These are phyloP conservation scores for Sminthurides aquaticus DNA, from an alignment of 2,888 invertebrate genomes.

Conservation along the genomic window DNA sequence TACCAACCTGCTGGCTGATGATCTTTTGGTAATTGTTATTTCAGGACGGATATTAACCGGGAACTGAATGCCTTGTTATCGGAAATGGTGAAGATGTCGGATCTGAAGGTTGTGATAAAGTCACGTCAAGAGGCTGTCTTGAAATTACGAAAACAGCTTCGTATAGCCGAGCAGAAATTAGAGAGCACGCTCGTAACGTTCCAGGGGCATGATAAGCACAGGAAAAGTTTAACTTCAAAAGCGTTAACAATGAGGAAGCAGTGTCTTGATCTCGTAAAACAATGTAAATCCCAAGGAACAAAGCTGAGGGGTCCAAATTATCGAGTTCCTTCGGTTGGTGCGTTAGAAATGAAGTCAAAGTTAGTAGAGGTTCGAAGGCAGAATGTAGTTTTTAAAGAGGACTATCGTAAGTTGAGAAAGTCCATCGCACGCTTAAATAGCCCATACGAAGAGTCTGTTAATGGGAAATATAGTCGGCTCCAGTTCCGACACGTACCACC, in stretches of 20 bases:
- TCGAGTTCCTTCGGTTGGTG: constrained; percentile 12
- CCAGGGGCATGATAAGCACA: constrained; percentile 3
- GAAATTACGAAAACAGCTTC: constrained; percentile 8
- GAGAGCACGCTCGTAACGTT: not conserved
- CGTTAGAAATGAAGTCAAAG: constrained; percentile 17
- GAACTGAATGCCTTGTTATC: constrained; percentile 12
- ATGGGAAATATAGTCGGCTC: not conserved
- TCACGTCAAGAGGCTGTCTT: constrained; percentile 10
- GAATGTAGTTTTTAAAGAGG: constrained; percentile 10
- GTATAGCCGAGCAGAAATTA: constrained; percentile 10
- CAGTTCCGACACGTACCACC: not conserved
- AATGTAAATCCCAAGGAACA: constrained; percentile 14
- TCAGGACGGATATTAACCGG: constrained; percentile 12
- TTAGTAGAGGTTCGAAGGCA: constrained; percentile 19
- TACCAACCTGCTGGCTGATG: not conserved
- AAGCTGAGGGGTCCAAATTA: constrained; percentile 15
- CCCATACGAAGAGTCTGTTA: not conserved
- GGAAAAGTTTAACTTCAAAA: constrained; percentile 4
- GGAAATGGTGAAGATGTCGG: constrained; percentile 18
- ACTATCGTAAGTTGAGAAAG: constrained; percentile 5
- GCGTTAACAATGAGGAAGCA: constrained; percentile 17
- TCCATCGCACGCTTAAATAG: not conserved
- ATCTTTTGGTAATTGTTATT: not conserved
- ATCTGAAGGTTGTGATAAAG: constrained; percentile 12
- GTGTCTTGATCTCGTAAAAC: constrained; percentile 10